Evolutionary conservation across 2,797 vertebrate genomes (phyloP).

Genomic region (Mionectes olivaceus): DNA sequence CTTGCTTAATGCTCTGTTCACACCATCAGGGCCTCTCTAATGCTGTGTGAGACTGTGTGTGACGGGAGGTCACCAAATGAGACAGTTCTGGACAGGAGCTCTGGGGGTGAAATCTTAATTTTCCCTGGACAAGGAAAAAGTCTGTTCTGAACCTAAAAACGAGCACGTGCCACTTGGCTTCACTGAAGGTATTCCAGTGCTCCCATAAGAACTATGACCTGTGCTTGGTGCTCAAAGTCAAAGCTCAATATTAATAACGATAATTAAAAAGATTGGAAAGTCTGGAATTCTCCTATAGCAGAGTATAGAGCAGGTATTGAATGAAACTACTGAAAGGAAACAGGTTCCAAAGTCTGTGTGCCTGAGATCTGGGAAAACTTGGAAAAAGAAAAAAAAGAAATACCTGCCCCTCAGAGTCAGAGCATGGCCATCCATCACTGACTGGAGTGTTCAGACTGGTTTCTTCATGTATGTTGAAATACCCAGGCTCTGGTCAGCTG

Average conservation of each 20-base stretch:
- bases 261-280: not conserved
- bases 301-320: not conserved
- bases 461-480: fast-evolving
- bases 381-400: not conserved
- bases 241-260: not conserved
- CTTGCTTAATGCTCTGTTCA: not conserved
- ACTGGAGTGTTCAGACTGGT: fast-evolving
- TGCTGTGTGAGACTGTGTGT: not conserved
- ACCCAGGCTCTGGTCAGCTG: fast-evolving
- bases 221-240: not conserved
- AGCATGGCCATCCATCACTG: fast-evolving
- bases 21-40: not conserved
- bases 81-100: not conserved
- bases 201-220: not conserved
- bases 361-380: not conserved
- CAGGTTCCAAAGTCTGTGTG: not conserved
- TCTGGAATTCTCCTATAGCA: not conserved
- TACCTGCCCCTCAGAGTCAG: fast-evolving
- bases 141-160: not conserved
- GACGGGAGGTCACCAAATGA: not conserved
- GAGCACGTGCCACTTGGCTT: not conserved
- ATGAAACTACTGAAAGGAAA: not conserved
- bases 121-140: not conserved
- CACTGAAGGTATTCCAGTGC: not conserved
- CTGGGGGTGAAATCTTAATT: not conserved